phyloP scores from a whole-genome alignment of 2,888 invertebrate genomes.

The Branchellion lobata region DNA sequence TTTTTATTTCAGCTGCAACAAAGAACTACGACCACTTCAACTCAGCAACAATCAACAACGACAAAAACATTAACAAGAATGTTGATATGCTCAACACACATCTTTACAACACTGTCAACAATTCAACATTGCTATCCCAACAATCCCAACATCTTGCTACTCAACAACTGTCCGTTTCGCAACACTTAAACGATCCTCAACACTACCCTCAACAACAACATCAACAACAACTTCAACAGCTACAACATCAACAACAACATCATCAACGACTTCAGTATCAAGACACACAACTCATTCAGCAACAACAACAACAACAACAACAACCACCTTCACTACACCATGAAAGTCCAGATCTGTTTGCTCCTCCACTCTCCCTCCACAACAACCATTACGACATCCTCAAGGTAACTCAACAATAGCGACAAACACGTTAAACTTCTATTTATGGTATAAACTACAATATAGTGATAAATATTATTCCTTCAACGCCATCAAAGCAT shows the following conservation, averaged over 20 bases:
- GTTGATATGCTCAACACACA: no score
- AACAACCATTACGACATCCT: constrained; percentile 19
- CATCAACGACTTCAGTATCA: neutral
- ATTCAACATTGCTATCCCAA: no score
- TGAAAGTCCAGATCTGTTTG: neutral
- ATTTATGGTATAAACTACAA: no score
- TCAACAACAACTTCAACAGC: neutral
- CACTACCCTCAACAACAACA: constrained; percentile 13
- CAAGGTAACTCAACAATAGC: constrained; percentile 2
- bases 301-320: neutral
- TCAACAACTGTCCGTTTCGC: neutral
- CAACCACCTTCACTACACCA: neutral
- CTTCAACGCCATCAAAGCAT: no score
- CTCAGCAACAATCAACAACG: no score
- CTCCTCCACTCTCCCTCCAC: neutral
- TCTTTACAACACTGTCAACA: no score
- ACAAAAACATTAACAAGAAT: no score
- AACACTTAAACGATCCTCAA: neutral
- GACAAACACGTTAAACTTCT: neutral
- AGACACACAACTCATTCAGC: neutral
- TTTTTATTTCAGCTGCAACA: no score
- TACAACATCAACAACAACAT: neutral
- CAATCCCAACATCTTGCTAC: no score
- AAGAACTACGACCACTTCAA: no score
- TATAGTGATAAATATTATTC: no score